A percentile compares a stretch with the other conserved stretches of the same genome.
Conservation (phyloP, 2,888 invertebrate genomes). For the Chaitophorus viminalis region DNA sequence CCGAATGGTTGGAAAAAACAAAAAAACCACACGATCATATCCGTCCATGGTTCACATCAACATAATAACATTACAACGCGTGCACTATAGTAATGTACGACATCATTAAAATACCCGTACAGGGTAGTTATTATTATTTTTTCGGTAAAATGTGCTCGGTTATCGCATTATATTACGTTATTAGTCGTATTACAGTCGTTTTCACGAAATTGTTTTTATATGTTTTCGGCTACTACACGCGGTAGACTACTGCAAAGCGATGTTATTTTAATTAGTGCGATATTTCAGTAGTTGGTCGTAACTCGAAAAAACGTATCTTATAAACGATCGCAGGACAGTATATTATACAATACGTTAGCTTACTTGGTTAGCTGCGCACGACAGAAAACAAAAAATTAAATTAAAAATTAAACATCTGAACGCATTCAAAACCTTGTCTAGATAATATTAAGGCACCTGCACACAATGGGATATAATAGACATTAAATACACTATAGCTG, state of each 20-base stretch:
- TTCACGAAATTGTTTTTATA: not conserved
- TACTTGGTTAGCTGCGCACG: not conserved
- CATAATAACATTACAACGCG: no score
- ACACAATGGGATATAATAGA: no score
- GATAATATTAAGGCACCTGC: not conserved
- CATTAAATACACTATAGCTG: no score
- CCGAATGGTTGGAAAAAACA: not conserved
- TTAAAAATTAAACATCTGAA: no score
- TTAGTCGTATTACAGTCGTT: no score
- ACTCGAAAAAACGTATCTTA: not conserved
- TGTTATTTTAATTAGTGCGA: not conserved
- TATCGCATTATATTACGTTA: no score
- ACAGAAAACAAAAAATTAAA: no score
- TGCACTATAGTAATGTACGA: no score
- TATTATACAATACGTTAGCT: not conserved
- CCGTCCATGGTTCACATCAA: not conserved
- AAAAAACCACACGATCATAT: not conserved
- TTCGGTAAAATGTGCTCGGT: not conserved
- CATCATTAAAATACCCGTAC: not conserved
- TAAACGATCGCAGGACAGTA: not conserved
- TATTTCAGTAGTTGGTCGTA: no score
- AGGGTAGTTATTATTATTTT: not conserved
- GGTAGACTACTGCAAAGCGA: not conserved
- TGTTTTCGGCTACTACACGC: not conserved
- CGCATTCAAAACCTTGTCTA: not conserved